Conservation (phyloP, 2,888 invertebrate genomes). For the Chesias legatella region DNA sequence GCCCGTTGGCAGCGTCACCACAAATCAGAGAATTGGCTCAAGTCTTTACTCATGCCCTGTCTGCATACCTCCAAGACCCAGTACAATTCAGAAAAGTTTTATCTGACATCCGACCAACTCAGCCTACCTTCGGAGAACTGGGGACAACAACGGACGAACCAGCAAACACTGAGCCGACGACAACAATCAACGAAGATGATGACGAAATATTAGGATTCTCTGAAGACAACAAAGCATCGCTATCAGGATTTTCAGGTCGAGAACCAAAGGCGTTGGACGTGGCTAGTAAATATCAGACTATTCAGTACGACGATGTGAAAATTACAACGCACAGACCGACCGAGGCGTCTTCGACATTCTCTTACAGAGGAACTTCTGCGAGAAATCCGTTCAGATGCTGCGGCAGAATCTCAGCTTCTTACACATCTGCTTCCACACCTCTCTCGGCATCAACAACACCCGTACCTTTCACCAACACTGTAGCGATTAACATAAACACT, state of each 20-base stretch:
- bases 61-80: conserved; percentile 90
- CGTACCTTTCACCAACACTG: conserved; percentile 66
- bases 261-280: conserved; percentile 69
- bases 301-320: conserved; percentile 36
- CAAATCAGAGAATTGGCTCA: conserved; percentile 89
- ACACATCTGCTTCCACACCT: conserved; percentile 59
- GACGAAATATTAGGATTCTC: conserved; percentile 90
- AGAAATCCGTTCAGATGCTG: conserved; percentile 66
- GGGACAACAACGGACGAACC: conserved; percentile 58
- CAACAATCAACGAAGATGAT: conserved; percentile 84
- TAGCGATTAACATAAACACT: conserved; percentile 51
- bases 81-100: conserved; percentile 88
- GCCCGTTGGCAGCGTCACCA: conserved; percentile 81
- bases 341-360: conserved; percentile 45
- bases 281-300: conserved; percentile 22
- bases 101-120: conserved; percentile 89
- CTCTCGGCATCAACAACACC: conserved; percentile 49
- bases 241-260: conserved; percentile 42
- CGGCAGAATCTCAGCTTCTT: conserved; percentile 69
- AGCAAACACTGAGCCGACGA: conserved; percentile 77
- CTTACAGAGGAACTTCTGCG: conserved; percentile 45
- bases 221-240: conserved; percentile 76
- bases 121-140: conserved; percentile 81
- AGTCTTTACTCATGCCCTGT: conserved; percentile 90
- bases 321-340: conserved; percentile 36